Conservation (phyloP, 2,797 vertebrate species). For the Eremophila alpestris region DNA sequence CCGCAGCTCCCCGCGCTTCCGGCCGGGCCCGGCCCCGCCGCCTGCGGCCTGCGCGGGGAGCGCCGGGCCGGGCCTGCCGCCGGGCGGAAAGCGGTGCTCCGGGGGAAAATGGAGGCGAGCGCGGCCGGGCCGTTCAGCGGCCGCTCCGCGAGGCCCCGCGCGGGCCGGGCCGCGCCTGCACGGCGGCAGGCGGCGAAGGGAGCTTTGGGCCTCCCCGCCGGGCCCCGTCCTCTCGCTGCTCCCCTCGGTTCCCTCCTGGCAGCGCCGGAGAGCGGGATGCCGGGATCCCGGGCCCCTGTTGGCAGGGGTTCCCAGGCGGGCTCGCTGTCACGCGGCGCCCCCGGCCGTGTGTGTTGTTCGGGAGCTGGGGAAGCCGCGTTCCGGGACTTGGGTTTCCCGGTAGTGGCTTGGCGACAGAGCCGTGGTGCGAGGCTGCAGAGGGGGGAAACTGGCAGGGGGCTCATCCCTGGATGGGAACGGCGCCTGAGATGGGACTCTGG, state of each 20-base stretch:
- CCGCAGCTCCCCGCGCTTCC: not conserved
- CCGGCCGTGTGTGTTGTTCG: not conserved
- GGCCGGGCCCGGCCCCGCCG: not conserved
- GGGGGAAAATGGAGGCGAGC: constrained; percentile 1
- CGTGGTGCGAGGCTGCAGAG: not conserved
- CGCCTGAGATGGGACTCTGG: not conserved
- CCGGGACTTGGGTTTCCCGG: not conserved
- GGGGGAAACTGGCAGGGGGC: not conserved
- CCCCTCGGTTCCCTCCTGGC: no score
- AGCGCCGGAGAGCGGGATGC: not conserved
- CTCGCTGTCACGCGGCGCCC: not conserved
- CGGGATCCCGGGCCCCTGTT: not conserved
- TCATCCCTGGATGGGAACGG: fast-evolving
- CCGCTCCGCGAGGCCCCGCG: not conserved
- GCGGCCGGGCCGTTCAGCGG: not conserved
- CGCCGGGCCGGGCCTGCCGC: not conserved
- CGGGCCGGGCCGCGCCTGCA: not conserved
- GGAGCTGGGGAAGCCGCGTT: not conserved
- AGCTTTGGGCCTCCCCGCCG: fast-evolving
- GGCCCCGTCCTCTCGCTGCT: no score
- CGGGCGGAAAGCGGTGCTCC: not conserved
- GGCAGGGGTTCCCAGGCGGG: not conserved
- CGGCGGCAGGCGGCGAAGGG: not conserved
- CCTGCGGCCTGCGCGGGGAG: not conserved
- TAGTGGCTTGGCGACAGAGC: not conserved